These are phyloP conservation scores for Albula glossodonta DNA, from an alignment of 2,113 vertebrate species.

Conservation along the genomic window DNA sequence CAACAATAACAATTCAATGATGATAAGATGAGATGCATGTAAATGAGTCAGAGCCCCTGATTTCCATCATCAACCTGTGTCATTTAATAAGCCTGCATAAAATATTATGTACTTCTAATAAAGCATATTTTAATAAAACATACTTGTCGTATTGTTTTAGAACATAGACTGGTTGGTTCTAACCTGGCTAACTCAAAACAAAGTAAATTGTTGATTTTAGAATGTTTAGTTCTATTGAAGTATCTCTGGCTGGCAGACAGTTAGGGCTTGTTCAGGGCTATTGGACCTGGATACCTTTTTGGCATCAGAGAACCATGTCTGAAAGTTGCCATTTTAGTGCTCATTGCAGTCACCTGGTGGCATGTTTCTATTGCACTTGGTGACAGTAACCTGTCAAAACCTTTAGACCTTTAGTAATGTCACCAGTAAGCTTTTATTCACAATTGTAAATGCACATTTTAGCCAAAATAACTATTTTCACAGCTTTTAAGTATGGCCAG, in stretches of 20 bases:
- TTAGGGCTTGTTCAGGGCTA: background rate
- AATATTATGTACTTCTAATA: no score
- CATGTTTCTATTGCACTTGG: conserved; percentile 43
- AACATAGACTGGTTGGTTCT: background rate
- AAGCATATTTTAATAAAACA: no score
- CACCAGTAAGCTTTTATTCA: background rate
- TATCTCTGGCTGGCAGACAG: background rate
- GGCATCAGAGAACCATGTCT: background rate
- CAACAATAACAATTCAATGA: no score
- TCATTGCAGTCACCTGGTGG: conserved; percentile 41
- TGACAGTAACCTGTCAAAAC: background rate
- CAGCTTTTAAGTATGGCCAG: background rate
- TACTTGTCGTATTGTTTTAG: no score
- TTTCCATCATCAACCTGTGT: no score
- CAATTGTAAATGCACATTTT: background rate
- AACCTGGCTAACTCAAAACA: background rate
- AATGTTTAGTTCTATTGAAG: background rate
- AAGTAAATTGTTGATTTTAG: background rate
- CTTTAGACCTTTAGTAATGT: background rate
- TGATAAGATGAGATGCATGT: no score
- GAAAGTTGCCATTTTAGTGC: conserved; percentile 26
- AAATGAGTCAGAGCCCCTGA: no score
- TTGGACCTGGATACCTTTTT: background rate
- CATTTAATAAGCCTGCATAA: no score
- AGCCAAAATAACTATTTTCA: background rate